Percentiles rank a stretch among this genome's conserved stretches.
These are phyloP conservation scores for Oncorhynchus clarkii DNA, from an alignment of 2,113 vertebrate species.

Conservation along the genomic window DNA sequence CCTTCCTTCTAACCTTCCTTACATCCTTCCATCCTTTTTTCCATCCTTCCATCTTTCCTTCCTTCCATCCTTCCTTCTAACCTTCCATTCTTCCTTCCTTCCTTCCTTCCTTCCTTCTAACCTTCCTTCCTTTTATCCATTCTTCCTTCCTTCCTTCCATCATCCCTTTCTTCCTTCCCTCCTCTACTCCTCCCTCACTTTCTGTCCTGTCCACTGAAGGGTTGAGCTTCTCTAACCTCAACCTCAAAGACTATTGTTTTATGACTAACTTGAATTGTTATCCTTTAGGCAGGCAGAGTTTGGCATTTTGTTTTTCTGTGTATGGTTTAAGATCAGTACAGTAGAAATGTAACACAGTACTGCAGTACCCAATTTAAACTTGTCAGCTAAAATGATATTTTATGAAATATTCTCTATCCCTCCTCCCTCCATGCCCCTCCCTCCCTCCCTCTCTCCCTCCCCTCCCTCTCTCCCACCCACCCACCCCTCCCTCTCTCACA, in stretches of 20 bases:
- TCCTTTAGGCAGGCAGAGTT: neutral
- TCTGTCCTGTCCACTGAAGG: neutral
- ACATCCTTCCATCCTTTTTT: rapidly evolving
- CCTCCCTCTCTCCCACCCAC: rapidly evolving
- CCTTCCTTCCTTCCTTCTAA: constrained; percentile 37
- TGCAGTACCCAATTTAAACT: no score
- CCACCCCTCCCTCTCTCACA: rapidly evolving
- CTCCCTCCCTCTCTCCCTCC: no score
- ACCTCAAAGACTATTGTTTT: neutral
- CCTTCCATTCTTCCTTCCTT: neutral
- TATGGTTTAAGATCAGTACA: neutral
- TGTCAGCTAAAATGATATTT: no score
- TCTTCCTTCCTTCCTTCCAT: constrained; percentile 1
- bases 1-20: no score
- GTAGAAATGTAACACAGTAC: no score
- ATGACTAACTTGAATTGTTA: neutral
- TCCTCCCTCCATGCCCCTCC: neutral
- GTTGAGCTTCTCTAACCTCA: neutral
- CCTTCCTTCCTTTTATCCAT: no score
- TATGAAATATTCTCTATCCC: neutral
- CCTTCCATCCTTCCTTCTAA: rapidly evolving
- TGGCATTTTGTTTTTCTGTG: neutral
- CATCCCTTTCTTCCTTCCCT: neutral
- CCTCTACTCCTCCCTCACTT: constrained; percentile 30
- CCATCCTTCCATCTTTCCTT: no score